Percentiles rank a stretch among this genome's conserved stretches.
Evolutionary conservation across 1,140 invertebrate genomes (phyloP).

Genomic region (Tetramorium alpestre): DNA sequence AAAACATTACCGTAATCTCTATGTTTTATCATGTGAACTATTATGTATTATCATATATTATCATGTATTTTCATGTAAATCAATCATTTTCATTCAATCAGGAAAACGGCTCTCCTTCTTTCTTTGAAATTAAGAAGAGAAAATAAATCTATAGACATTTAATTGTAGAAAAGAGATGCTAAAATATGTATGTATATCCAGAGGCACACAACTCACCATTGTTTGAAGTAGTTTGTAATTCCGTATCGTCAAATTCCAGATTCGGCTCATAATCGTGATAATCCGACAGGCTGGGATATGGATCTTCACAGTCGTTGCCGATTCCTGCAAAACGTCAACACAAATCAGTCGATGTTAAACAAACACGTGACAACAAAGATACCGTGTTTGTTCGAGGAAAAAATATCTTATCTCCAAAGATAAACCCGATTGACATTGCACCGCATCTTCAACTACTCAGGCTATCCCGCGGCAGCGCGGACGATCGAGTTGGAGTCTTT

Average conservation of each 20-base stretch:
- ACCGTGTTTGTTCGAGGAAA: slow-evolving; percentile 1
- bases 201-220: slow-evolving; percentile 75
- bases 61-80: neutral
- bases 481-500: neutral
- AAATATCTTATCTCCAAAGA: neutral
- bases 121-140: slow-evolving; percentile 5
- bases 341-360: slow-evolving; percentile 3
- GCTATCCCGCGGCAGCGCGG: neutral
- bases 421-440: neutral
- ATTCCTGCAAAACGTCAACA: slow-evolving; percentile 72
- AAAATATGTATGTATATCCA: neutral
- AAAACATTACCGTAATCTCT: neutral
- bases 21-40: neutral
- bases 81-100: neutral
- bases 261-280: slow-evolving; percentile 97
- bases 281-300: slow-evolving; percentile 95
- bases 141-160: slow-evolving; percentile 10
- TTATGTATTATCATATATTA: neutral
- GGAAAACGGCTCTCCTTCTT: neutral
- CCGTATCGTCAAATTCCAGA: slow-evolving; percentile 98
- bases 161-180: neutral
- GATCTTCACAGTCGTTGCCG: slow-evolving; percentile 90
- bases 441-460: neutral
- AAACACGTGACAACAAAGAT: slow-evolving; percentile 34
- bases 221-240: slow-evolving; percentile 88